Base-by-base conservation (phyloP, 2,888 invertebrate genomes). In the Dusona sp. region DNA sequence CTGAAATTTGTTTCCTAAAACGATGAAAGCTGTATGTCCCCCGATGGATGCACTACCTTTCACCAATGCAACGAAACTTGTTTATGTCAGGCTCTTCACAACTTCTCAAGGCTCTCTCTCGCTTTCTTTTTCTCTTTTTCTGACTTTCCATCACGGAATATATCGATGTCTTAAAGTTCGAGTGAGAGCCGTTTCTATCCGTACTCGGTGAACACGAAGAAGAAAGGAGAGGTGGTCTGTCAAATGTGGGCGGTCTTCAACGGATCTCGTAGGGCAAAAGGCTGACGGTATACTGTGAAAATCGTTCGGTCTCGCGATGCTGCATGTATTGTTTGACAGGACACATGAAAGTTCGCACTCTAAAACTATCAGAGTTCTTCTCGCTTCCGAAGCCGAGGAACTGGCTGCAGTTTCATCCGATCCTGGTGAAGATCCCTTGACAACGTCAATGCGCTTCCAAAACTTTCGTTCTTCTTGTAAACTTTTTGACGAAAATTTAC, bases 331-430 rank as follows among this genome's bases (percentile, higher is more conserved):
- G 25, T 16, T n/a, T 51, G 79, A 73, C 33, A 79, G 38, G 70
- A 54, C 29, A 57, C 48, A 51, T 68, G 64, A 85, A 85, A 83
- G 70, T 85, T 85, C 25, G 74, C 22, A 54, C 29, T 75, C 64
- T 19, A 33, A 70, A 79, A 70, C 25, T 57, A 51, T 42, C 8
- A 38, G 51, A 68, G 78, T 79, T 79, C 79, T 64, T 70, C 42
- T 83, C 36, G 7, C n/a, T 48, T 61, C 48, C 81, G 48, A 61
- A 48, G n/a, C 29, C 22, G 25, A 42, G 54, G 75, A 54, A 80
- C 51, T 83, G 75, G 72, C 45, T 72, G 13, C 86, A 68, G 80
- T 80, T 86, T 83, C 72, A 70, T 65, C 33, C 19, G 70, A 75
- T 80, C 83, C 83, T 79, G 22, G 38, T 48, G 72, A 75, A 65